phyloP scores from a whole-genome alignment of 2,888 invertebrate genomes.

The Diaphora mendica region DNA sequence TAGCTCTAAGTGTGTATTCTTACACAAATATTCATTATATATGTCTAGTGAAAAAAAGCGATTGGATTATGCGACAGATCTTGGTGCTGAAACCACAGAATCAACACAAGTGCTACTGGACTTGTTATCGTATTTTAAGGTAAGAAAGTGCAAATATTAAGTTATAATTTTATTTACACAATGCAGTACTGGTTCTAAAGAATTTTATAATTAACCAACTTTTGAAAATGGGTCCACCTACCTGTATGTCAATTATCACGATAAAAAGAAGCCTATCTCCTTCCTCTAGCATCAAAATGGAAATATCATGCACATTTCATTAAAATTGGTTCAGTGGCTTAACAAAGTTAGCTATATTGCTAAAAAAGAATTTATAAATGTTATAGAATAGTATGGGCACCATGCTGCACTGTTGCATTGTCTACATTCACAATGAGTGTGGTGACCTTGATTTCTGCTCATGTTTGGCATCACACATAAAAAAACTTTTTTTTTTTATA shows the following conservation, averaged over 20 bases:
- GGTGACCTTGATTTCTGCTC: no score
- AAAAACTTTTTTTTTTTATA: background rate
- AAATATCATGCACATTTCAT: no score
- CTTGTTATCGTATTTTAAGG: constrained; percentile 80
- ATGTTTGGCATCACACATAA: no score
- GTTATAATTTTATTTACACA: background rate
- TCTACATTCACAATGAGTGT: no score
- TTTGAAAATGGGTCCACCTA: background rate
- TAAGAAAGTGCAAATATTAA: constrained; percentile 38
- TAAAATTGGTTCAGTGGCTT: no score
- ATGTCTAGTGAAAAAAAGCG: constrained; percentile 96
- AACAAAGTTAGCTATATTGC: no score
- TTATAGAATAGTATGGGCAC: no score
- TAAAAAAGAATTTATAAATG: no score
- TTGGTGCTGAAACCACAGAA: constrained; percentile 75
- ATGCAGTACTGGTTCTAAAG: background rate
- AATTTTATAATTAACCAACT: background rate
- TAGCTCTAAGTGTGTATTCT: constrained; percentile 91
- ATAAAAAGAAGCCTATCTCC: no score
- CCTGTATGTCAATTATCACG: no score
- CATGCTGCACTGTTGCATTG: no score
- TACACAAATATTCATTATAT: constrained; percentile 94
- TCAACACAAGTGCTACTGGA: constrained; percentile 79
- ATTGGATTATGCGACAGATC: constrained; percentile 89
- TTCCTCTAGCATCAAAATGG: no score